Evolutionary conservation across 2,113 vertebrate species (phyloP), one percentile per base, ranked within the genome.

Genomic region (Sapayoa aenigma): DNA sequence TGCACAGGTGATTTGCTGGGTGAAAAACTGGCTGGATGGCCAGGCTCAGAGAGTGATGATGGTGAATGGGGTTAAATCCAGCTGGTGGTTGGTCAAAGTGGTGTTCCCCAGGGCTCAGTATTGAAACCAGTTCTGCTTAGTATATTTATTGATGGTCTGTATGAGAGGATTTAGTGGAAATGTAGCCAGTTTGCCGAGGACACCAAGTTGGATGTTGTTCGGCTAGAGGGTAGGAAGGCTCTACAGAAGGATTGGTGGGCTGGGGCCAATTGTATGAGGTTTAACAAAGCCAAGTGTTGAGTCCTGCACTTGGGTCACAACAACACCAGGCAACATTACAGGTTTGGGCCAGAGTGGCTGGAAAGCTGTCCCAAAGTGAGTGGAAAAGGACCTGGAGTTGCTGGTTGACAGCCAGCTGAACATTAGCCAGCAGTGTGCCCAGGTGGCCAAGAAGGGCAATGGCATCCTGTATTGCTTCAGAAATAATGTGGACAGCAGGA

Each of bases 241-340:
- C 55, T 69, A 9, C 11, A 31, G 47, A 68, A 47, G 30, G 21
- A 31, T 27, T 76, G 78, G 14, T 47, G 24, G 24, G 25, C 20
- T 27, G 9, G 47, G n/a, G n/a, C 4, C n/a, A 41, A 0, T 6
- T 41, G 6, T 23, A 1, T 62, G 55, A 62, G 47, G 6, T 49
- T 69, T 31, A 62, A 28, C 14, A 35, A 31, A 19, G 41, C 12
- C 0, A 2, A 35, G 30, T 35, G 17, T 35, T 12, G 22, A 21
- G 14, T 55, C 47, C 14, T 89, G 41, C 14, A 3, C 17, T 27
- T 62, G 25, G 4, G 30, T 35, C n/a, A 55, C 21, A 25, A 22
- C 24, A 35, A 5, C 9, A 4, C 14, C n/a, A 16, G 2, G 8
- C 9, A 62, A 72, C 3, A 19, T 14, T 55, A 6, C 25, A 42